Percentiles rank a stretch among this genome's conserved stretches.
Conservation (phyloP, 2,797 vertebrate genomes). For the Sandelia bainsii region DNA sequence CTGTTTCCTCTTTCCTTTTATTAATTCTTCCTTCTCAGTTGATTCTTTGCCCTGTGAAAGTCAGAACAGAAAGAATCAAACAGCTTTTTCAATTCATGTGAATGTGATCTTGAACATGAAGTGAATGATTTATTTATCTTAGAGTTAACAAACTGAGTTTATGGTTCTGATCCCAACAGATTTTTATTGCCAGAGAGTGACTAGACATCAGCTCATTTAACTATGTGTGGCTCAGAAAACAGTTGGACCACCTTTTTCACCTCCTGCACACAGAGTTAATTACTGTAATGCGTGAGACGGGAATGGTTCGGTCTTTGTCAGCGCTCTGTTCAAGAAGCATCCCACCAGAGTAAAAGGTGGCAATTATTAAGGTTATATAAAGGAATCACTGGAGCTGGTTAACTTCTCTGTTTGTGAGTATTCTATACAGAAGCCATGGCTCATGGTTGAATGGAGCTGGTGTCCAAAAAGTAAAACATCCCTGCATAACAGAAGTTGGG, state of each 20-base stretch:
- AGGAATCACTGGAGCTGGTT: too few species aligned
- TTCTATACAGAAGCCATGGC: too few species aligned
- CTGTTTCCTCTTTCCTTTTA: constrained; percentile 1
- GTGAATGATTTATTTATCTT: constrained; percentile 30
- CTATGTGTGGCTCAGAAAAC: constrained; percentile 23
- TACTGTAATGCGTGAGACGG: constrained; percentile 55
- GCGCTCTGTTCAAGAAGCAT: constrained; percentile 50
- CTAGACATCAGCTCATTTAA: constrained; percentile 24
- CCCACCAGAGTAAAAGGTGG: constrained; percentile 21
- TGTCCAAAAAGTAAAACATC: too few species aligned
- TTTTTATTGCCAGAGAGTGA: background rate
- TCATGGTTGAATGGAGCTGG: too few species aligned
- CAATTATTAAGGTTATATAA: too few species aligned
- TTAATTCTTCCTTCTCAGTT: constrained; percentile 6
- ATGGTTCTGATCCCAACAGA: constrained; percentile 8
- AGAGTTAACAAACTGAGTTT: constrained; percentile 6
- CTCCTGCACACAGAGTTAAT: constrained; percentile 61
- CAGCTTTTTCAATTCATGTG: constrained; percentile 15
- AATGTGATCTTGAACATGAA: constrained; percentile 15
- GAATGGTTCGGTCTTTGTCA: constrained; percentile 55
- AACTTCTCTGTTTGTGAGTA: too few species aligned
- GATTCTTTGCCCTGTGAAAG: constrained; percentile 11
- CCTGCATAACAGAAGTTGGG: too few species aligned
- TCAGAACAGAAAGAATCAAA: constrained; percentile 14
- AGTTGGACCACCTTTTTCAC: constrained; percentile 22